phyloP scores from a whole-genome alignment of 1,140 invertebrate species.

The Mylabris phalerata region DNA sequence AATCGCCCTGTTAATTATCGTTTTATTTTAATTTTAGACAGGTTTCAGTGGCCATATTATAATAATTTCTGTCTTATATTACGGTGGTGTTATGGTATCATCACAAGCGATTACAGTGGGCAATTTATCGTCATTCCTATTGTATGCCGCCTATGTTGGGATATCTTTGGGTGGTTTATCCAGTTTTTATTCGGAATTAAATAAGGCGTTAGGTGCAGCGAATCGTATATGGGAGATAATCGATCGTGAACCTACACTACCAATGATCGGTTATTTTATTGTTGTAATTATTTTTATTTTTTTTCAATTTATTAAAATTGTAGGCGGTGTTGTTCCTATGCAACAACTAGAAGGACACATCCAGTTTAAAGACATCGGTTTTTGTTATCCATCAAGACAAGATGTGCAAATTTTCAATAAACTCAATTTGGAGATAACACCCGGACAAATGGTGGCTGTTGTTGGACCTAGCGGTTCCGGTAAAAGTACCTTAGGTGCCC shows the following conservation, averaged over 20 bases:
- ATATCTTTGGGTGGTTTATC: slow-evolving; percentile 80
- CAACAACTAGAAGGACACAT: slow-evolving; percentile 57
- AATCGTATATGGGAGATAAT: slow-evolving; percentile 83
- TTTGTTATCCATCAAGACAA: slow-evolving; percentile 61
- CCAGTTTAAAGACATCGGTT: slow-evolving; percentile 61
- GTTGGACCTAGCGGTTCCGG: slow-evolving; percentile 82
- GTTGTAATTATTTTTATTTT: background rate
- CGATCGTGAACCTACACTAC: slow-evolving; percentile 71
- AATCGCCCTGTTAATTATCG: too few relatives aligned
- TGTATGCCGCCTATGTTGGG: slow-evolving; percentile 90
- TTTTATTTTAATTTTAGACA: slow-evolving; percentile 54
- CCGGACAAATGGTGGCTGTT: slow-evolving; percentile 69
- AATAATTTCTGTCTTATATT: slow-evolving; percentile 87
- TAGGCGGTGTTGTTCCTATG: slow-evolving; percentile 51
- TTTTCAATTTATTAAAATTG: slow-evolving; percentile 21
- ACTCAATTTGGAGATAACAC: slow-evolving; percentile 61
- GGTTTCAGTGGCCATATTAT: slow-evolving; percentile 90
- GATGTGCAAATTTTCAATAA: slow-evolving; percentile 56
- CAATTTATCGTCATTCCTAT: slow-evolving; percentile 80
- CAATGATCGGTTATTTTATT: slow-evolving; percentile 48
- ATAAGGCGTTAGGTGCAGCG: slow-evolving; percentile 87
- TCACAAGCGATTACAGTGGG: slow-evolving; percentile 79
- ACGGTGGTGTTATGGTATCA: slow-evolving; percentile 84
- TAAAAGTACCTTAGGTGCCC: slow-evolving; percentile 71
- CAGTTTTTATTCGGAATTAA: slow-evolving; percentile 88